These are phyloP conservation scores for Salvelinus fontinalis DNA, from an alignment of 2,113 vertebrate species.

Conservation along the genomic window DNA sequence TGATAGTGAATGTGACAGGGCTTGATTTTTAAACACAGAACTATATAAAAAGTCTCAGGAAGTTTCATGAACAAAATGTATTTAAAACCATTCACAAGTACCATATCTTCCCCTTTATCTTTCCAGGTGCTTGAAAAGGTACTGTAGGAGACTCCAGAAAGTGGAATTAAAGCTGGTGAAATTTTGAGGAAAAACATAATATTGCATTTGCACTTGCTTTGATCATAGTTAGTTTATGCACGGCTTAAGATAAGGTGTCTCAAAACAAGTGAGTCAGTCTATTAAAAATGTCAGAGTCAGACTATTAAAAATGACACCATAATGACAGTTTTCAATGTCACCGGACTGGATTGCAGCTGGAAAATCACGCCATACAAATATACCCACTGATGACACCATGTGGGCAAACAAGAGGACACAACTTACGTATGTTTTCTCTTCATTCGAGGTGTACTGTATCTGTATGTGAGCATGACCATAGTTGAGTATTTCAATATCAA, in stretches of 20 bases:
- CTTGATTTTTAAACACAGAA: neutral
- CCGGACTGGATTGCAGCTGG: neutral
- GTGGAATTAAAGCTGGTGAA: neutral
- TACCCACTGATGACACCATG: slow-evolving; percentile 37
- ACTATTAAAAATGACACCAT: no score
- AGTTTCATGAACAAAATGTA: neutral
- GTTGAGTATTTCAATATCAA: no score
- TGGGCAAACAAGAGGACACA: slow-evolving; percentile 27
- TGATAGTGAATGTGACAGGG: neutral
- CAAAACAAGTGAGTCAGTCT: no score
- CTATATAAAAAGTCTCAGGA: neutral
- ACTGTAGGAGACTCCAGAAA: neutral
- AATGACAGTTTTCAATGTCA: no score
- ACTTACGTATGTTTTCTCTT: neutral
- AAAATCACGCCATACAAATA: neutral
- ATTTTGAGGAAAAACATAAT: neutral
- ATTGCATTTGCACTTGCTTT: neutral
- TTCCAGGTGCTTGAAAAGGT: neutral
- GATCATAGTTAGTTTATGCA: neutral
- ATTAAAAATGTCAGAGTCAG: no score
- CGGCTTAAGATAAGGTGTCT: no score
- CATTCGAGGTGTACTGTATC: no score
- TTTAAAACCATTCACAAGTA: neutral
- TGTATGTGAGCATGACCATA: no score
- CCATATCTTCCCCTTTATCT: neutral